phyloP scores from a whole-genome alignment of 2,888 invertebrate species.

The Hemicrepidius hirtus region DNA sequence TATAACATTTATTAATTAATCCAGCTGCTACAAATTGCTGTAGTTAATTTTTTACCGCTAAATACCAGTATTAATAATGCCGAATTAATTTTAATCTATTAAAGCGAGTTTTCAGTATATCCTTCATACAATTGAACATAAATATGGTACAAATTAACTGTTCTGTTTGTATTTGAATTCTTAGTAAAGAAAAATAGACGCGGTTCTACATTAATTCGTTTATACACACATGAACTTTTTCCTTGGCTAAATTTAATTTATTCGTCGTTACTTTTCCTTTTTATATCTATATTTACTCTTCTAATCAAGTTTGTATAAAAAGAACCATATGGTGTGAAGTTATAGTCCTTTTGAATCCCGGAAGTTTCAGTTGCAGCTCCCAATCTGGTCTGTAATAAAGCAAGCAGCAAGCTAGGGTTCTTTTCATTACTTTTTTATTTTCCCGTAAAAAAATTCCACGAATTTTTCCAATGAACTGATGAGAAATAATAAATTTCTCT shows the following conservation, averaged over 20 bases:
- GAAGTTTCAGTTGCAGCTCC: conserved; percentile 16
- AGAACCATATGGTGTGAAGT: background rate
- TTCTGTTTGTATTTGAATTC: background rate
- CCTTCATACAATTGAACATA: background rate
- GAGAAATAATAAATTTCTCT: conserved; percentile 27
- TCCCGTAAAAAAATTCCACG: conserved; percentile 19
- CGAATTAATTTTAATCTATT: conserved; percentile 17
- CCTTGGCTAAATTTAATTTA: background rate
- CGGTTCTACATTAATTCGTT: background rate
- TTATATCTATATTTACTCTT: conserved; percentile 9
- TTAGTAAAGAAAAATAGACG: background rate
- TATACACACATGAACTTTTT: background rate
- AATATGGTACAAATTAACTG: conserved; percentile 9
- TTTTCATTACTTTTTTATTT: conserved; percentile 25
- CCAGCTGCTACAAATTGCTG: conserved; percentile 13
- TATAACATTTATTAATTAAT: background rate
- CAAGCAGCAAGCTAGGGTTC: conserved; percentile 4
- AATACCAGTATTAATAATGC: conserved; percentile 20
- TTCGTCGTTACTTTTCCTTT: background rate
- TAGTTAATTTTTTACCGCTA: conserved; percentile 24
- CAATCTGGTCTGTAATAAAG: conserved; percentile 17
- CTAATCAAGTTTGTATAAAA: conserved; percentile 19
- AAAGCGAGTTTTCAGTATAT: conserved; percentile 2
- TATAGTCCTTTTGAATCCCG: conserved; percentile 4
- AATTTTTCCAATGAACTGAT: conserved; percentile 32